A percentile compares a stretch with the other conserved stretches of the same genome.
These are phyloP conservation scores for Podarcis siculus DNA, from an alignment of 2,797 vertebrate species.

Conservation along the genomic window DNA sequence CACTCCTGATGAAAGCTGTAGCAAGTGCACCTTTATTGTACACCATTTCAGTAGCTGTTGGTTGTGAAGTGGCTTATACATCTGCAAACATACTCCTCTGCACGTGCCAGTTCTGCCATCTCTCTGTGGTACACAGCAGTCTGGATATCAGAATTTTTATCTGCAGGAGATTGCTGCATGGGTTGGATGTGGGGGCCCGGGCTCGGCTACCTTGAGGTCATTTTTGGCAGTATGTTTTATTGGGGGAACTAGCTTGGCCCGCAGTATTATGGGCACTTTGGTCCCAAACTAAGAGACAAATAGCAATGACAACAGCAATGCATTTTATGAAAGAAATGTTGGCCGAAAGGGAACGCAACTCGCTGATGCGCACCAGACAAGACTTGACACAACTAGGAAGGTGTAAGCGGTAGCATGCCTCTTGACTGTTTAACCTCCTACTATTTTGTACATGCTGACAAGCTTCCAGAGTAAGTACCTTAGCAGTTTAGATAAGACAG, in stretches of 20 bases:
- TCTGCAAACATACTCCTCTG: not conserved
- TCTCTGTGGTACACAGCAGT: not conserved
- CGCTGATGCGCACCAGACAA: not conserved
- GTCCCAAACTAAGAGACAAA: not conserved
- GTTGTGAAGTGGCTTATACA: not conserved
- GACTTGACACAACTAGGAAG: not conserved
- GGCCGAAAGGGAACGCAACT: not conserved
- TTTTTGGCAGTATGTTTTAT: not conserved
- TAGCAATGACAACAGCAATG: not conserved
- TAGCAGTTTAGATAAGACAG: slow-evolving; percentile 23
- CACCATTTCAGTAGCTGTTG: not conserved
- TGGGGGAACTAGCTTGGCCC: not conserved
- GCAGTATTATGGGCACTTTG: not conserved
- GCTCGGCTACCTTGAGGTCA: not conserved
- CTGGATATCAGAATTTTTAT: not conserved
- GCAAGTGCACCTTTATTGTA: too few relatives aligned
- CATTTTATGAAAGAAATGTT: not conserved
- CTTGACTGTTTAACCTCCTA: slow-evolving; percentile 1
- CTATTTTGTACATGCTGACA: slow-evolving; percentile 18
- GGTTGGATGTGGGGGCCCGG: not conserved
- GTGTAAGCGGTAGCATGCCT: not conserved
- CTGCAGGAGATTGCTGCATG: not conserved
- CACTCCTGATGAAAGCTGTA: not conserved
- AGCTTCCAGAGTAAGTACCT: slow-evolving; percentile 18
- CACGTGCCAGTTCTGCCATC: not conserved